Percentiles rank a stretch among this genome's conserved stretches.
These are phyloP conservation scores for Pentalonia nigronervosa DNA, from an alignment of 1,140 invertebrate species.

Conservation along the genomic window DNA sequence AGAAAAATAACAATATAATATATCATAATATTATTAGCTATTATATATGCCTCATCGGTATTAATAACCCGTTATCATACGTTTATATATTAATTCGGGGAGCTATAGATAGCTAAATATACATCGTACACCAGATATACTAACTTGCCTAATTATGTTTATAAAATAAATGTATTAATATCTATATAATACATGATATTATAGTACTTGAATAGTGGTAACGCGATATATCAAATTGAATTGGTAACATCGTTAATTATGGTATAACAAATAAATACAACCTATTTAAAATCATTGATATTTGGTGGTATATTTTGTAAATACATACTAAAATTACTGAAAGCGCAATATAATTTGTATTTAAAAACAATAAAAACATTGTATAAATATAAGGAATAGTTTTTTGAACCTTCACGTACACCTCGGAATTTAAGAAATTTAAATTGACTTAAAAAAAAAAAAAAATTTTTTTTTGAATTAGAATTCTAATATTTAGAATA, in stretches of 20 bases:
- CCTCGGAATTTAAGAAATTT: background rate
- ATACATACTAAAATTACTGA: background rate
- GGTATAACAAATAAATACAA: background rate
- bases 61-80: background rate
- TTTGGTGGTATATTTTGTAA: too few relatives aligned
- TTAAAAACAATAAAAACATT: too few relatives aligned
- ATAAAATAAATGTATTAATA: background rate
- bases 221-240: background rate
- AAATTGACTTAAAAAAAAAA: background rate
- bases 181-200: background rate
- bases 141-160: background rate
- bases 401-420: background rate
- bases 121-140: background rate
- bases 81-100: background rate
- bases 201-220: background rate
- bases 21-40: too few relatives aligned
- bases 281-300: background rate
- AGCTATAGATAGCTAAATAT: background rate
- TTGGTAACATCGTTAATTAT: background rate
- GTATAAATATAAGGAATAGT: too few relatives aligned
- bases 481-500: too few relatives aligned
- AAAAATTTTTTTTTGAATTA: background rate
- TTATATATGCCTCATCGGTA: too few relatives aligned
- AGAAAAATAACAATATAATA: too few relatives aligned
- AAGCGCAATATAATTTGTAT: too few relatives aligned